Percentiles rank a stretch among this genome's conserved stretches.
Conservation (phyloP, 2,888 invertebrate species). For the Rhodophaea formosa region DNA sequence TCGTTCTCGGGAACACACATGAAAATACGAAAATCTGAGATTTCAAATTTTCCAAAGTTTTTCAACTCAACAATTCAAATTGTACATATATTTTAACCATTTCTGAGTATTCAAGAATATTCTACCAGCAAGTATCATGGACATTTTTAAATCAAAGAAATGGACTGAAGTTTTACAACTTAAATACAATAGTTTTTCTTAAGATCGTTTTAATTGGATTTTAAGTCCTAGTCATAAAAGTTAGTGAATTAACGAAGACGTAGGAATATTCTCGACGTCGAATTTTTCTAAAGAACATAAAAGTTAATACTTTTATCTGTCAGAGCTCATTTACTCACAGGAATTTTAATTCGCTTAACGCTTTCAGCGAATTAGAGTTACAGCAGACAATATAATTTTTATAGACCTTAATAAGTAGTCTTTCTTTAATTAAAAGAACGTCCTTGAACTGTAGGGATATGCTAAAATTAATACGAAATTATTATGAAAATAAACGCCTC, state of each 20-base stretch:
- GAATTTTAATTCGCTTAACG: constrained; percentile 70
- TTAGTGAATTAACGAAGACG: constrained; percentile 30
- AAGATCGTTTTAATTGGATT: constrained; percentile 30
- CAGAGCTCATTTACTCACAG: constrained; percentile 63
- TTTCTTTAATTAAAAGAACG: constrained; percentile 44
- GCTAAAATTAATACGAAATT: too few relatives aligned
- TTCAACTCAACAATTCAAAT: too few relatives aligned
- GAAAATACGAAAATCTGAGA: too few relatives aligned
- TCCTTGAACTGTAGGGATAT: constrained; percentile 29
- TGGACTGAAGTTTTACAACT: constrained; percentile 7
- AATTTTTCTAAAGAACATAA: constrained; percentile 51
- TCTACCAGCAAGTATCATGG: neutral
- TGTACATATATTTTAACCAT: too few relatives aligned
- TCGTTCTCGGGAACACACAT: too few relatives aligned
- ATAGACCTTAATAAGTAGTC: constrained; percentile 54
- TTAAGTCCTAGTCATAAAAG: constrained; percentile 28
- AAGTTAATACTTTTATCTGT: constrained; percentile 68
- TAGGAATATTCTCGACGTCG: constrained; percentile 30
- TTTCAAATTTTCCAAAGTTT: too few relatives aligned
- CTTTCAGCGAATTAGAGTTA: constrained; percentile 64
- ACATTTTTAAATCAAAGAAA: neutral
- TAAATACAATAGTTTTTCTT: constrained; percentile 14
- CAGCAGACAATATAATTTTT: constrained; percentile 61
- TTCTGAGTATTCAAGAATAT: too few relatives aligned
- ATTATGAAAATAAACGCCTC: too few relatives aligned